Conservation (phyloP, 2,113 vertebrate species). For the Gymnorhina tibicen region DNA sequence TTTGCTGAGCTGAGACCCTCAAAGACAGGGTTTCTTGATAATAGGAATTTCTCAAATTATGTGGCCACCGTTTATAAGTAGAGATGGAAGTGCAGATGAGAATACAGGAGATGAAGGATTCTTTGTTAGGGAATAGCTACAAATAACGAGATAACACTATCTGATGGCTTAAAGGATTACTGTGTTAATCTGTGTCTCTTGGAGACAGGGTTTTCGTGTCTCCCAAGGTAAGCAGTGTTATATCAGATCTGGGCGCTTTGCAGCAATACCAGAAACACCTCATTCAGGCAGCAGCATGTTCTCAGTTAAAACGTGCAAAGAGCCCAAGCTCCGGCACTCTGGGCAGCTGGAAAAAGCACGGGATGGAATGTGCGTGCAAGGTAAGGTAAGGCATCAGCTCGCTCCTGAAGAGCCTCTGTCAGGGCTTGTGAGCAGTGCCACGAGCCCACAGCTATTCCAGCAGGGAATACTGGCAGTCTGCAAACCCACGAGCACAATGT, state of each 20-base stretch:
- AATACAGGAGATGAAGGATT: not conserved
- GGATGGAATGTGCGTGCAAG: not conserved
- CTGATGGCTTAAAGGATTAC: not conserved
- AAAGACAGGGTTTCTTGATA: not conserved
- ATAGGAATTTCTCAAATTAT: not conserved
- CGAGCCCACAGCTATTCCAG: not conserved
- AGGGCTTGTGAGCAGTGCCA: not conserved
- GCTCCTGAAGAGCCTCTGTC: not conserved
- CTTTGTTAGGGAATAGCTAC: not conserved
- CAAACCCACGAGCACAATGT: not conserved
- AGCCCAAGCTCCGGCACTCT: not conserved
- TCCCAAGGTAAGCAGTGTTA: not conserved
- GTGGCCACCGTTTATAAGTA: not conserved
- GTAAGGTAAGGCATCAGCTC: not conserved
- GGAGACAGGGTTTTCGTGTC: not conserved
- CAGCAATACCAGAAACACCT: not conserved
- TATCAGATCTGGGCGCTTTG: not conserved
- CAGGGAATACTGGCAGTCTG: not conserved
- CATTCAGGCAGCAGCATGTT: not conserved
- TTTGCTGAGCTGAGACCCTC: not conserved
- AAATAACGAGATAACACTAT: not conserved
- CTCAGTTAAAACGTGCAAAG: not conserved
- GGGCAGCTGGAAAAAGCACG: not conserved
- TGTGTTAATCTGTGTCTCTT: not conserved
- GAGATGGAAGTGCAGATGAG: not conserved